Evolutionary conservation across 2,797 vertebrate genomes (phyloP).

Genomic region (Schizopygopsis malacanthus): DNA sequence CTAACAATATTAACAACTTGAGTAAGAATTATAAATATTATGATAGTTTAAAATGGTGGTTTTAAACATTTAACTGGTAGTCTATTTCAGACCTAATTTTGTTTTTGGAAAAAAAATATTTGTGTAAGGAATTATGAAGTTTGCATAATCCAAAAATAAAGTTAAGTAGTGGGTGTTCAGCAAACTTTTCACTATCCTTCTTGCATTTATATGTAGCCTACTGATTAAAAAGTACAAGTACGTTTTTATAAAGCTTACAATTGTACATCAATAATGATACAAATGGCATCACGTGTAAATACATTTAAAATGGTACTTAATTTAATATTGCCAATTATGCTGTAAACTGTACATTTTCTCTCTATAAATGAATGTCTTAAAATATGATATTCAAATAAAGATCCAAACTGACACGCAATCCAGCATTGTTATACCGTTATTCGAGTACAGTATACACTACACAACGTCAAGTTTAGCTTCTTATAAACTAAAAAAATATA

Average conservation of each 20-base stretch:
- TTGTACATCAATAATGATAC: background rate
- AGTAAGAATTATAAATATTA: background rate
- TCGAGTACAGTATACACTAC: background rate
- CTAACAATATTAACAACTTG: background rate
- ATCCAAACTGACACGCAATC: background rate
- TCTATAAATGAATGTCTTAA: background rate
- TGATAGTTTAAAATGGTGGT: background rate
- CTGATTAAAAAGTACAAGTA: background rate
- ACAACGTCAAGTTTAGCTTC: background rate
- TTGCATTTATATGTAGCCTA: background rate
- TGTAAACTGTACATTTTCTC: background rate
- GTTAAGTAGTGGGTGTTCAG: background rate
- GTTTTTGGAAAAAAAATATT: background rate
- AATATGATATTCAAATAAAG: constrained; percentile 28
- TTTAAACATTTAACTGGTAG: background rate
- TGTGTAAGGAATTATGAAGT: constrained; percentile 3
- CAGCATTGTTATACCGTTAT: background rate
- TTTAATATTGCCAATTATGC: background rate
- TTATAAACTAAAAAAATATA: constrained; percentile 3
- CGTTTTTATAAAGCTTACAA: background rate
- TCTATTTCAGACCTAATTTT: background rate
- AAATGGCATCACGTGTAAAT: constrained; percentile 6
- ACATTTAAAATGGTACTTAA: constrained; percentile 10
- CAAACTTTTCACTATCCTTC: background rate
- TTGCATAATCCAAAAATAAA: background rate